Evolutionary conservation across 2,797 vertebrate species (phyloP), one percentile per base, ranked within the genome.

Genomic region (Crenuchus spilurus): DNA sequence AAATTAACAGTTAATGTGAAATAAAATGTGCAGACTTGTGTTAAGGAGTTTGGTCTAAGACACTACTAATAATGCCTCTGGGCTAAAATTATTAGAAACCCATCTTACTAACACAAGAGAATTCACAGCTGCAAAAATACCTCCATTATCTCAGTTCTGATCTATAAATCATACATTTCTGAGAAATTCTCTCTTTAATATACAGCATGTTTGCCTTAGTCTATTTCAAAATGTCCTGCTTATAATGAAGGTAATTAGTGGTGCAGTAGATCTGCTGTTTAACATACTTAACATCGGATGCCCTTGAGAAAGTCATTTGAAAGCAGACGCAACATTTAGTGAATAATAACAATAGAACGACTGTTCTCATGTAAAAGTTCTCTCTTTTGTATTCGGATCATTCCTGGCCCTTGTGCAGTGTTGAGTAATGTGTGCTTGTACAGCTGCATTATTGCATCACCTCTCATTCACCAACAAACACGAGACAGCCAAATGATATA

Each of bases 381-480:
- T 57, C 51, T 73, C 39, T 57, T 14, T 67, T 33, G 41, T 63
- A 30, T 71, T 49, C n/a, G 4, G 20, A 58, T 51, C 22, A 16
- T n/a, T 42, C 52, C 30, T 42, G 64, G 46, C 55, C 13, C 24
- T 31, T 22, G n/a, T 22, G 8, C 41, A 37, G 33, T 20, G 67
- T 58, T 16, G 46, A 52, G 24, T 54, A 68, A 74, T 22, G 31
- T 65, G 52, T 55, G 28, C 69, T 60, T 57, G 14, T 55, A 75
- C 55, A 73, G 72, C 79, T 74, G 69, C 37, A 54, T 65, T 33
- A 61, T 74, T 65, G 37, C 60, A 57, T 75, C 33, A 61, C 55
- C 26, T 33, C 42, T 79, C 44, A 60, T 41, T 51, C 72, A 72
- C 61, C 46, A 64, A 80, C 55, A 79, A 75, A 63, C 80, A 72